Evolutionary conservation across 2,888 invertebrate genomes (phyloP), one percentile per base, ranked within the genome.

Genomic region (Ellobium chinense): DNA sequence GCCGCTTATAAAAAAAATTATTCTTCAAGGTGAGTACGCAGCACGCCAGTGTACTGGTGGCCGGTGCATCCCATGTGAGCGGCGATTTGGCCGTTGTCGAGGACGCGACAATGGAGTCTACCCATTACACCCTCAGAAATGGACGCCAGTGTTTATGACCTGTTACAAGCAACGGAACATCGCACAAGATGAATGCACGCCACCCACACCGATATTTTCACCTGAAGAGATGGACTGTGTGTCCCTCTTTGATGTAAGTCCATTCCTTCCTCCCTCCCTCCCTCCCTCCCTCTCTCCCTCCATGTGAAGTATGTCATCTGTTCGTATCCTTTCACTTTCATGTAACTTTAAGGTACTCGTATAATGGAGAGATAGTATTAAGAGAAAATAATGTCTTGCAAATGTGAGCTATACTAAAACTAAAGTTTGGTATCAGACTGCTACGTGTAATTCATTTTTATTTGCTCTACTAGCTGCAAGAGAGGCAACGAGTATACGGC

Each of bases 91-190:
- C 27, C 75, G 58, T 5, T 87, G 87, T 60, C 72, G 87, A 27
- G 85, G 84, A 0, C 80, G 70, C n/a, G 39, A 78, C 0, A 84
- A 85, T 65, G 87, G 87, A 31, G 85, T 87, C 68, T 87, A 87
- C 78, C 84, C 86, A 4, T 74, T 86, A 66, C 83, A 85, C 69
- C 68, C 29, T 3, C 58, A 80, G 12, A 39, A 76, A 21, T 87
- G 87, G 87, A 82, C 85, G 3, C 86, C 87, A 3, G 82, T 81
- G 21, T 86, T 84, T 72, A 76, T 86, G 62, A 84, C 87, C 3
- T 87, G 87, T 74, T 87, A 85, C 82, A 65, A 66, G 58, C 78
- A 86, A 37, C 74, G 87, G 37, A 86, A 85, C 78, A 86, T 87
- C 60, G 87, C 87, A 0, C 86, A 85, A 74, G 87, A 87, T 80